Evolutionary conservation across 2,113 vertebrate species (phyloP), one percentile per base, ranked within the genome.

Genomic region (Pseudonaja textilis): DNA sequence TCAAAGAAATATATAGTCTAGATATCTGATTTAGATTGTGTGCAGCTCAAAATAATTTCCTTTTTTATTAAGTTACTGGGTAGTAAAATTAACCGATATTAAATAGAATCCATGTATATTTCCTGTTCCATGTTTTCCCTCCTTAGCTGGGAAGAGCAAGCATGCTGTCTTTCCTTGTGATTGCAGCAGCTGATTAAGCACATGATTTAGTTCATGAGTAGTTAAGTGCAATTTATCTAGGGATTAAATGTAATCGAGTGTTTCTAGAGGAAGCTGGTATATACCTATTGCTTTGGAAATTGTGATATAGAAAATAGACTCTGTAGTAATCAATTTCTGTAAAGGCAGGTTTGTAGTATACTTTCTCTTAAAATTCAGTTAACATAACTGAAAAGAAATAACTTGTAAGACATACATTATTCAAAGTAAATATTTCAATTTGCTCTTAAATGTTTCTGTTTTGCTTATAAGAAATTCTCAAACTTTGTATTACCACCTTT

Each of bases 121-220:
- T 69, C 20, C 92, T 52, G 96, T 93, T 88, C 0, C 93, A 55
- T 59, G 91, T 86, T 93, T 22, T 93, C 7, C 96, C 87, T 87
- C 91, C 25, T 95, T 95, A 92, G 81, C 95, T 95, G 94, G 87
- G 94, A 96, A 97, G 96, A 97, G 96, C 95, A 90, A 95, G 92
- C 96, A 95, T 95, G 90, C 95, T 97, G 96, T 97, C 61, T 97
- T 94, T 90, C 93, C 97, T 97, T 97, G 97, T 98, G 97, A 98
- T 96, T 97, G 52, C 91, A 95, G 93, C 97, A 98, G 97, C 97
- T 97, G 97, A 98, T 97, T 93, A 96, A 94, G 95, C 96, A 90
- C 97, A 97, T 98, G 97, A 97, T 94, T 96, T 95, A 93, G 93
- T 96, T 96, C 57, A 2, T 94, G 96, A 93, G 92, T 90, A n/a